Evolutionary conservation across 1,140 invertebrate species (phyloP), one percentile per base, ranked within the genome.

Genomic region (Yoshiicerus persimilis): DNA sequence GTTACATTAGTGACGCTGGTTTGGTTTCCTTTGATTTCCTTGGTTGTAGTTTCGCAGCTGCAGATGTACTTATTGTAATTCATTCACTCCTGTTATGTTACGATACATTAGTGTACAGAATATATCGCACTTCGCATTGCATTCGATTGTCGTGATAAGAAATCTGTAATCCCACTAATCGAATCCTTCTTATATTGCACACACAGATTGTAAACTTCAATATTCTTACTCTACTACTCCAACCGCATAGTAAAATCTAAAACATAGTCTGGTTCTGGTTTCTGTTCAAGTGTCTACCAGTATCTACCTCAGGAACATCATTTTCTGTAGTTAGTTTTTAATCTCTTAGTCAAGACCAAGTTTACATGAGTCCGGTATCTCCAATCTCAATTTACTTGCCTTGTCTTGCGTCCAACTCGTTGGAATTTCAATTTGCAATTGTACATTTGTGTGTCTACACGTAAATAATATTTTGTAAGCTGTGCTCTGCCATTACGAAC

Each of bases 101-200:
- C n/a, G 10, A 64, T 1, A 25, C n/a, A 64, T 10, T 25, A 8
- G 20, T 30, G 10, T n/a, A 70, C 11, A 66, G 2, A 27, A 66
- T 70, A 70, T 70, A 25, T 70, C 25, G 27, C 66, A 30, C 66
- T 9, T 70, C 11, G 16, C 27, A 70, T 36, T 75, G 25, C 13
- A 75, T 16, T 34, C 30, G 30, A 80, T 38, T 80, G 75, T 80
- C 75, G 34, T 80, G 75, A 80, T 36, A 80, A 80, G 34, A 34
- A 80, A 80, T 80, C 75, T 80, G 30, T 36, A 80, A 80, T 36
- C n/a, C n/a, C n/a, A n/a, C 20, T n/a, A 80, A 80, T 80, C 75
- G 11, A 75, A 75, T 75, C 23, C 47, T 16, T 56, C 2, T n/a
- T 56, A 16, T 20, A 56, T 56, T 56, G n/a, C 47, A 56, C 38